phyloP scores from a whole-genome alignment of 2,888 invertebrate species.

The Elegia similella region DNA sequence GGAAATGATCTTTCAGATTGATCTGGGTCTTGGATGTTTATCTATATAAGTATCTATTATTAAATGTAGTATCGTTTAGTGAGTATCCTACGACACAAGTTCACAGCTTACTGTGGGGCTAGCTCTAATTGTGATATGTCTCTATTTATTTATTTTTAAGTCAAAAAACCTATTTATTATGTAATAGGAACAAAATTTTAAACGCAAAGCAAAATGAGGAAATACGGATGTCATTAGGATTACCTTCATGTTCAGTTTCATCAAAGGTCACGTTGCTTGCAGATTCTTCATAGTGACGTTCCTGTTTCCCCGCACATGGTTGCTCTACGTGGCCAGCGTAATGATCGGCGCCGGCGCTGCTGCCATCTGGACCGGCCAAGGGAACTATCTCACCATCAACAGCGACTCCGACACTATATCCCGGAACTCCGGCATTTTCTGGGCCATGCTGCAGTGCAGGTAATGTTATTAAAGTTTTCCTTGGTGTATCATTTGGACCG shows the following conservation, averaged over 20 bases:
- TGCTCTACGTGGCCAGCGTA: conserved; percentile 92
- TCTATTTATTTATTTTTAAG: too few species aligned
- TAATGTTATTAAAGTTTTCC: conserved; percentile 42
- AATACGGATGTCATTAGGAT: background rate
- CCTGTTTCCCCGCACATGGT: conserved; percentile 90
- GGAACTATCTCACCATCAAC: conserved; percentile 91
- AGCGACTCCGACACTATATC: conserved; percentile 93
- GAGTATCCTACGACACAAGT: too few species aligned
- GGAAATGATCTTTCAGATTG: too few species aligned
- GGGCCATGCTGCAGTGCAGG: conserved; percentile 97
- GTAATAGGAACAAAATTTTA: too few species aligned
- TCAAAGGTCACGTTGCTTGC: conserved; percentile 43
- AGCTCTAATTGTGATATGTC: too few species aligned
- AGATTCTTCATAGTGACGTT: conserved; percentile 95
- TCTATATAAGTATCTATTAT: too few species aligned
- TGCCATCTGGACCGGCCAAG: conserved; percentile 98
- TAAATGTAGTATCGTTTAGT: too few species aligned
- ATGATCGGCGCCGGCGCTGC: conserved; percentile 96
- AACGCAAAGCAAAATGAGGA: background rate
- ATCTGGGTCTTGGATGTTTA: too few species aligned
- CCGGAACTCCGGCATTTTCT: conserved; percentile 97
- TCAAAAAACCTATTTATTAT: too few species aligned
- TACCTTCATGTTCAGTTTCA: background rate
- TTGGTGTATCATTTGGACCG: conserved; percentile 98
- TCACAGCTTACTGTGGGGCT: too few species aligned